Conservation (phyloP, 1,140 invertebrate species). For the Coenobita brevimanus region DNA sequence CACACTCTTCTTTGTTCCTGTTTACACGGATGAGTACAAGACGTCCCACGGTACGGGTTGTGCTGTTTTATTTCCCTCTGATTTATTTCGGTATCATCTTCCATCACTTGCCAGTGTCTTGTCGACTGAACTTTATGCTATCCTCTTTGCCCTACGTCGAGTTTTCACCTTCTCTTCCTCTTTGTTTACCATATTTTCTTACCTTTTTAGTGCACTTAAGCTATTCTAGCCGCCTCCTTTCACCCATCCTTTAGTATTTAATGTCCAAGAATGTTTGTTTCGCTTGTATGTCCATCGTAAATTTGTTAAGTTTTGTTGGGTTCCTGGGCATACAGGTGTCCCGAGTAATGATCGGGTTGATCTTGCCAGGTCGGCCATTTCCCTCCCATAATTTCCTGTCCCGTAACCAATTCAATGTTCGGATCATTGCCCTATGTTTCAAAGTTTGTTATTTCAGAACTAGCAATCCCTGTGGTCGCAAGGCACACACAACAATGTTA, state of each 20-base stretch:
- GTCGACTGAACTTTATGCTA: not conserved
- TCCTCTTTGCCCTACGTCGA: not conserved
- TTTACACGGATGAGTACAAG: not conserved
- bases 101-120: not conserved
- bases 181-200: not conserved
- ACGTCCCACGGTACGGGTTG: not conserved
- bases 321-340: not conserved
- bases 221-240: not conserved
- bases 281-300: not conserved
- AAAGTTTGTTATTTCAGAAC: not conserved
- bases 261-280: conserved; percentile 7
- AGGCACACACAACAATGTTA: no score
- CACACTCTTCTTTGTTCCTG: no score
- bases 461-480: not conserved
- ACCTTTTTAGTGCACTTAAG: not conserved
- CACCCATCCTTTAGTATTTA: not conserved
- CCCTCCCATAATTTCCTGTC: not conserved
- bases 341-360: conserved; percentile 1
- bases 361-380: not conserved
- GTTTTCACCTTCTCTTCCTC: not conserved
- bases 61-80: not conserved
- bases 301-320: not conserved
- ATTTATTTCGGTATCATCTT: not conserved
- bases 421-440: not conserved
- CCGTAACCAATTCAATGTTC: not conserved